Conservation (phyloP, 2,113 vertebrate genomes). For the Pongo pygmaeus region DNA sequence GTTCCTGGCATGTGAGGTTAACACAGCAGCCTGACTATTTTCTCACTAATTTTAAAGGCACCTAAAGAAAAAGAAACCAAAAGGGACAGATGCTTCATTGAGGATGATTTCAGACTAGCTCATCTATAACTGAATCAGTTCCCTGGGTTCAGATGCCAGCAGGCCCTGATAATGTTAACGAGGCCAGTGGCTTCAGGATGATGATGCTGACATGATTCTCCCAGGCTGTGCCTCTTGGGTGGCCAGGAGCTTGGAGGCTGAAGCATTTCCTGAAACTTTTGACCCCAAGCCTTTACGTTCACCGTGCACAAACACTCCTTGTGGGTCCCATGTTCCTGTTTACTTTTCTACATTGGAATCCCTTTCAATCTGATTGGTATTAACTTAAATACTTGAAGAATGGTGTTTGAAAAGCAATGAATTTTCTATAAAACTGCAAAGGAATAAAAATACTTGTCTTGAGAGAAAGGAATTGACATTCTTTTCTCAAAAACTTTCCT, state of each 20-base stretch:
- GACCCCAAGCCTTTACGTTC: background rate
- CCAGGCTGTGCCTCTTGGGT: fast-evolving
- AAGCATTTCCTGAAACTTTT: background rate
- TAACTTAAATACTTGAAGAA: background rate
- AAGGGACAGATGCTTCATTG: background rate
- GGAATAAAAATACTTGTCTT: background rate
- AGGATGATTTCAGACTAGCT: background rate
- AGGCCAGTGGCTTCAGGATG: background rate
- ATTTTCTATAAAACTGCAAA: background rate
- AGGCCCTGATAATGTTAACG: too few relatives aligned
- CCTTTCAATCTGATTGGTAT: background rate
- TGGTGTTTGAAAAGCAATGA: background rate
- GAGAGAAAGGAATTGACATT: background rate
- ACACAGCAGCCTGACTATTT: too few relatives aligned
- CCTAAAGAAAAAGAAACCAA: background rate
- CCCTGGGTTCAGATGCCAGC: background rate
- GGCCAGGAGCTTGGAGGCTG: background rate
- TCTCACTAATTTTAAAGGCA: background rate
- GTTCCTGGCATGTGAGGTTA: background rate
- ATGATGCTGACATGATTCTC: too few relatives aligned
- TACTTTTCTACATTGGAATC: background rate
- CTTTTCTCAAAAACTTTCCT: background rate
- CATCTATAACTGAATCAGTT: background rate
- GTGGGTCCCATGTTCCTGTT: too few relatives aligned
- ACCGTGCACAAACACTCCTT: background rate